Evolutionary conservation across 2,888 invertebrate species (phyloP).

Genomic region (Phytoseiulus persimilis): DNA sequence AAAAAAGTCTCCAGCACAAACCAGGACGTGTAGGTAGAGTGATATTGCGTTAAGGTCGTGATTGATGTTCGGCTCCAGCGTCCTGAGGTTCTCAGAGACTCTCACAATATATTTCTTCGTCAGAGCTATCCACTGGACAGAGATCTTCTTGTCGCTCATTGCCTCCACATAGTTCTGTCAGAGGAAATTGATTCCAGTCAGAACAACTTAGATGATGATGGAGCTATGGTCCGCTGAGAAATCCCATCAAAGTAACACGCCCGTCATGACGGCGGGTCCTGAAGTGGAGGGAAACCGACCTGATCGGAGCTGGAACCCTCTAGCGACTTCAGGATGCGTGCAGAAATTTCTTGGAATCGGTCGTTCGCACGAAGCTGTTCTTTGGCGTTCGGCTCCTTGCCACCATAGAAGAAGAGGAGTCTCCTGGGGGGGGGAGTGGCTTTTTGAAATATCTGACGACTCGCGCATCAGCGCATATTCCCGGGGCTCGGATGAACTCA

Average conservation of each 20-base stretch:
- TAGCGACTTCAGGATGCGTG: background rate
- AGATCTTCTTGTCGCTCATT: slow-evolving; percentile 26
- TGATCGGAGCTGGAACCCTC: slow-evolving; percentile 14
- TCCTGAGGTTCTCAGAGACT: slow-evolving; percentile 17
- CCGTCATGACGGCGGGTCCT: too few species aligned
- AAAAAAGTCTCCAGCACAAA: background rate
- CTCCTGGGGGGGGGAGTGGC: background rate
- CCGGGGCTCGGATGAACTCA: background rate
- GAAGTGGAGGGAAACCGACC: background rate
- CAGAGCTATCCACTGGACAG: background rate
- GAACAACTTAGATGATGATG: background rate
- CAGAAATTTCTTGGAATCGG: background rate
- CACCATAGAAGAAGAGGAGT: slow-evolving; percentile 8
- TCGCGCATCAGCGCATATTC: too few species aligned
- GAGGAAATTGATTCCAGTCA: background rate
- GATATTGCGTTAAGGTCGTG: slow-evolving; percentile 25
- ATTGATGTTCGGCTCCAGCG: background rate
- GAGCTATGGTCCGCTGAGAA: too few species aligned
- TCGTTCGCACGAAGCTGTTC: background rate
- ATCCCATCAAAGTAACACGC: too few species aligned
- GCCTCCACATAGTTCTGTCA: slow-evolving; percentile 21
- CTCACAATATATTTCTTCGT: slow-evolving; percentile 12
- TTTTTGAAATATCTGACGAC: too few species aligned
- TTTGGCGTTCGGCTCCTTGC: background rate
- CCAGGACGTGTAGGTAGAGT: slow-evolving; percentile 27